Evolutionary conservation across 2,888 invertebrate species (phyloP).

Genomic region (Perdita meconis): DNA sequence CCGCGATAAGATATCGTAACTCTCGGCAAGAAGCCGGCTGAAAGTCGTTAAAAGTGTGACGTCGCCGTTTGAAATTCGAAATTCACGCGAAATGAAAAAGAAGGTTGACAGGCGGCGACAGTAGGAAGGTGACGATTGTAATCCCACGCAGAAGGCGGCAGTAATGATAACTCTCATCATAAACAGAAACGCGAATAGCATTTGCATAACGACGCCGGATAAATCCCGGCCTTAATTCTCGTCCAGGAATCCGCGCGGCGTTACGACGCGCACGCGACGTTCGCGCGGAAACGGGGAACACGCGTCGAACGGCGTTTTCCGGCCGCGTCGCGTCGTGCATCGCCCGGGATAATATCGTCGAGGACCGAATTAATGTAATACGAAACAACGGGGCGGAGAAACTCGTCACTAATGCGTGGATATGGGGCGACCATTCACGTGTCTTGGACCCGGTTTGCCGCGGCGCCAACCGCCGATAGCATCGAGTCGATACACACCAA

Average conservation of each 20-base stretch:
- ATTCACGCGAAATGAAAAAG: neutral
- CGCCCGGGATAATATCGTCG: conserved; percentile 40
- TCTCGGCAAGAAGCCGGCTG: neutral
- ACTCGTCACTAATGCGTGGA: conserved; percentile 26
- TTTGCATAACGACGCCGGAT: conserved; percentile 35
- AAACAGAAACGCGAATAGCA: neutral
- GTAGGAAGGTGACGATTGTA: neutral
- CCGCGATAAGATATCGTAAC: neutral
- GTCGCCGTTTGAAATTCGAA: conserved; percentile 27
- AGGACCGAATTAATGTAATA: conserved; percentile 57
- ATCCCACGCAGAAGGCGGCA: neutral
- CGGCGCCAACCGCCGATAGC: conserved; percentile 36
- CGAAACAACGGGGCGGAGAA: conserved; percentile 39
- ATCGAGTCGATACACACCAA: conserved; percentile 46
- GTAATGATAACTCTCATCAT: conserved; percentile 23
- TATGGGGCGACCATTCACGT: conserved; percentile 35
- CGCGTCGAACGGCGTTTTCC: conserved; percentile 39
- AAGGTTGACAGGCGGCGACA: neutral
- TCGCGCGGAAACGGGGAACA: conserved; percentile 24
- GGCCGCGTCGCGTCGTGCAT: conserved; percentile 49
- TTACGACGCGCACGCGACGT: conserved; percentile 18
- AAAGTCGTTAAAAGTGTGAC: no score
- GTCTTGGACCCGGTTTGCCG: conserved; percentile 43
- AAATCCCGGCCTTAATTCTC: conserved; percentile 37
- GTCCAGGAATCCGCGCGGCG: conserved; percentile 13